phyloP scores from a whole-genome alignment of 2,888 invertebrate genomes.

The Rosalia funebris region DNA sequence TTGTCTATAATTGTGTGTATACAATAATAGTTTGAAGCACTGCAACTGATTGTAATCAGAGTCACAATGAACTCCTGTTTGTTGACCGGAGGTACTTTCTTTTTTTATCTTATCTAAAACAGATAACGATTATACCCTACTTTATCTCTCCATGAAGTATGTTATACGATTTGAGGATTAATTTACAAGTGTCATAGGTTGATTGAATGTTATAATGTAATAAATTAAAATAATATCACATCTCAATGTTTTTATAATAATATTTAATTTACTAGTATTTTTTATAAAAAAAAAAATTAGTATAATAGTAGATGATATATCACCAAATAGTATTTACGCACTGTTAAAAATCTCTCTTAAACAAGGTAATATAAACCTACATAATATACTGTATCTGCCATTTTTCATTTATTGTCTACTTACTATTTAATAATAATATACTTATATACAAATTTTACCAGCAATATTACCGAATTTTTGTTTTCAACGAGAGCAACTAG shows the following conservation, averaged over 20 bases:
- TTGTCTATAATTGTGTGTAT: constrained; percentile 1
- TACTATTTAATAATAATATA: too few relatives aligned
- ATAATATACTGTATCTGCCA: too few relatives aligned
- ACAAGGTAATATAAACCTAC: too few relatives aligned
- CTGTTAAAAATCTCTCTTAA: too few relatives aligned
- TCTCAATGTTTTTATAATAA: too few relatives aligned
- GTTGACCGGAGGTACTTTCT: constrained; percentile 23
- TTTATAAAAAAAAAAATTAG: not conserved
- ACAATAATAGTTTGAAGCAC: constrained; percentile 13
- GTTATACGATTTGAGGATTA: constrained; percentile 10
- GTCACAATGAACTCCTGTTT: constrained; percentile 31
- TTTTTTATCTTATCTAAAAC: constrained; percentile 26
- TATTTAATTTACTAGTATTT: too few relatives aligned
- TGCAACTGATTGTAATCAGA: constrained; percentile 25
- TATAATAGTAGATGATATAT: not conserved
- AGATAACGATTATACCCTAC: constrained; percentile 17
- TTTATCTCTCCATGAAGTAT: constrained; percentile 2
- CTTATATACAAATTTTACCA: too few relatives aligned
- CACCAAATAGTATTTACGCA: too few relatives aligned
- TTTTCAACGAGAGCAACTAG: too few relatives aligned
- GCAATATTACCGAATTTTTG: too few relatives aligned
- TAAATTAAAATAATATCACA: not conserved
- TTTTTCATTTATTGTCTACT: too few relatives aligned
- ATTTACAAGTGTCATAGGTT: constrained; percentile 7
- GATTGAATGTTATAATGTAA: not conserved